A percentile compares a stretch with the other conserved stretches of the same genome.
Conservation (phyloP, 2,888 invertebrate species). For the Syrphus vitripennis region DNA sequence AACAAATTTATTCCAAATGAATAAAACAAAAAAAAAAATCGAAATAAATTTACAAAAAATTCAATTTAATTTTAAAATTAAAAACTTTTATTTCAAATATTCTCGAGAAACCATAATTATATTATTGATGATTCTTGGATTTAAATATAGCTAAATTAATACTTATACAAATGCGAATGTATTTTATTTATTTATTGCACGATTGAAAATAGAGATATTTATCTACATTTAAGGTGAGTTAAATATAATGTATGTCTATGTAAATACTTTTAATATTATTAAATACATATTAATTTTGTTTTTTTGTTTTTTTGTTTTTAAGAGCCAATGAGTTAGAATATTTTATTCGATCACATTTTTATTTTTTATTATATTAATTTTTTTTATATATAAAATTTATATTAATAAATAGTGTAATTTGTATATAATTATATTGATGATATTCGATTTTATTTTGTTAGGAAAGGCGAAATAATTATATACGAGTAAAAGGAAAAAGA, state of each 20-base stretch:
- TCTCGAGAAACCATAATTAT: conserved; percentile 41
- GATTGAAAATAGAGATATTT: conserved; percentile 53
- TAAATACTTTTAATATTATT: conserved; percentile 46
- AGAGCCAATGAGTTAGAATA: conserved; percentile 70
- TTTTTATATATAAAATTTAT: conserved; percentile 29
- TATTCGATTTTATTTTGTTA: conserved; percentile 7
- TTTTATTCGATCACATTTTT: conserved; percentile 65
- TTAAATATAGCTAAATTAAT: not conserved
- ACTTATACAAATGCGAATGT: not conserved
- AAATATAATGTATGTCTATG: conserved; percentile 38
- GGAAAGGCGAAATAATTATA: conserved; percentile 19
- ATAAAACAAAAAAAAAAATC: too few relatives aligned
- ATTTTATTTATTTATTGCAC: conserved; percentile 38
- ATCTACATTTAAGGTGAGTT: conserved; percentile 27
- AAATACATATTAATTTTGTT: conserved; percentile 18
- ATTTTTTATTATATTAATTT: conserved; percentile 25
- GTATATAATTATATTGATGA: conserved; percentile 41
- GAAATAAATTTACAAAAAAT: not conserved
- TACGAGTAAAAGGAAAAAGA: not conserved
- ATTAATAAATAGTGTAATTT: conserved; percentile 46
- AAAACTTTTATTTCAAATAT: not conserved
- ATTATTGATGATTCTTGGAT: conserved; percentile 42
- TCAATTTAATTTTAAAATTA: not conserved
- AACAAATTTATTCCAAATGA: too few relatives aligned
- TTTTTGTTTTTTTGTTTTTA: conserved; percentile 4